Percentiles rank a stretch among this genome's conserved stretches.
Conservation (phyloP, 2,113 vertebrate species). For the Acanthisitta chloris region DNA sequence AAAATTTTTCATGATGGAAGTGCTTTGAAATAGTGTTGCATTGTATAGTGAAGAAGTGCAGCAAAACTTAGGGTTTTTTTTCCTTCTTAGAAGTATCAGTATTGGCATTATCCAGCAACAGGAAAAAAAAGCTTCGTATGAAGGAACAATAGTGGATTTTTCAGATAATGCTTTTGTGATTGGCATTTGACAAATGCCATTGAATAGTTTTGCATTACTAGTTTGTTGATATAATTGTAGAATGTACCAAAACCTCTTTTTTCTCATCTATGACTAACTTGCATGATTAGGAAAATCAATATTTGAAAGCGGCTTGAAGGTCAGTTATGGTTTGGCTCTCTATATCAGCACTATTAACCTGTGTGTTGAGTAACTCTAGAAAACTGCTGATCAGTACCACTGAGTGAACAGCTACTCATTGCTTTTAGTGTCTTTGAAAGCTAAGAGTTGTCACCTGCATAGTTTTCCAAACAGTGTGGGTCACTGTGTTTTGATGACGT, state of each 20-base stretch:
- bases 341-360: neutral
- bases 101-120: neutral
- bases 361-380: neutral
- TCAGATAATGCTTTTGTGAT: neutral
- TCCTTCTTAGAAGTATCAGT: neutral
- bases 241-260: neutral
- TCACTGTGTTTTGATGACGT: neutral
- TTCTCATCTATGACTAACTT: neutral
- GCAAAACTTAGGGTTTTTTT: neutral
- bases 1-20: neutral
- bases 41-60: neutral
- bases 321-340: neutral
- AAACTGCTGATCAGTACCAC: neutral
- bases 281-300: neutral
- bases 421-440: neutral
- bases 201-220: neutral
- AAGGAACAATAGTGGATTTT: neutral
- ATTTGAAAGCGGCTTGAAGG: neutral
- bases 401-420: neutral
- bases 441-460: neutral
- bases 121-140: neutral
- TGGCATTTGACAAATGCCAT: neutral
- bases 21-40: neutral
- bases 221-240: neutral
- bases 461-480: neutral